Evolutionary conservation across 2,113 vertebrate species (phyloP).

Genomic region (Epinephelus moara): DNA sequence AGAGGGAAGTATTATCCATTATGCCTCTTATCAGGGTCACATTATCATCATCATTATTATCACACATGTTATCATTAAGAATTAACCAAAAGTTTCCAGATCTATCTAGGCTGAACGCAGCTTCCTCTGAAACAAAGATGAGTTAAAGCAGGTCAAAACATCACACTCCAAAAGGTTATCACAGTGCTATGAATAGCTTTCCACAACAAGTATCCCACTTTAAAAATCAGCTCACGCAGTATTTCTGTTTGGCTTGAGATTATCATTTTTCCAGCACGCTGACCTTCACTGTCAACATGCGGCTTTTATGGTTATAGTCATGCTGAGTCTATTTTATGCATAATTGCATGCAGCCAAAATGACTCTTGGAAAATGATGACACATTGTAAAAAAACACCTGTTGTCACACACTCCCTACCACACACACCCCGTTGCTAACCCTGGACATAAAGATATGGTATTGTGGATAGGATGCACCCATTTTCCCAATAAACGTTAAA

Average conservation of each 20-base stretch:
- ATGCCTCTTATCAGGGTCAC: neutral
- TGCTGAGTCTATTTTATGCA: slow-evolving; percentile 3
- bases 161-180: neutral
- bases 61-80: neutral
- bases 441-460: neutral
- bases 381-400: slow-evolving; percentile 16
- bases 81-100: neutral
- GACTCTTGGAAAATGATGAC: slow-evolving; percentile 13
- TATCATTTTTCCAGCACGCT: slow-evolving; percentile 7
- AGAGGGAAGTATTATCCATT: slow-evolving; percentile 1
- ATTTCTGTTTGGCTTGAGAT: slow-evolving; percentile 25
- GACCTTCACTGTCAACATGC: slow-evolving; percentile 37
- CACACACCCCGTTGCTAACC: neutral
- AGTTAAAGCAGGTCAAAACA: neutral
- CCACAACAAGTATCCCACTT: slow-evolving; percentile 8
- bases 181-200: neutral
- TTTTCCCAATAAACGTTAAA: neutral
- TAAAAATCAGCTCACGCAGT: neutral
- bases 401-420: neutral
- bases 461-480: neutral
- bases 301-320: slow-evolving; percentile 25
- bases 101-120: neutral
- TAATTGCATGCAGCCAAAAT: slow-evolving; percentile 5
- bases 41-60: neutral
- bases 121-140: neutral